Percentiles rank a stretch among this genome's conserved stretches.
These are phyloP conservation scores for Philaenus spumarius DNA, from an alignment of 1,140 invertebrate species.

Conservation along the genomic window DNA sequence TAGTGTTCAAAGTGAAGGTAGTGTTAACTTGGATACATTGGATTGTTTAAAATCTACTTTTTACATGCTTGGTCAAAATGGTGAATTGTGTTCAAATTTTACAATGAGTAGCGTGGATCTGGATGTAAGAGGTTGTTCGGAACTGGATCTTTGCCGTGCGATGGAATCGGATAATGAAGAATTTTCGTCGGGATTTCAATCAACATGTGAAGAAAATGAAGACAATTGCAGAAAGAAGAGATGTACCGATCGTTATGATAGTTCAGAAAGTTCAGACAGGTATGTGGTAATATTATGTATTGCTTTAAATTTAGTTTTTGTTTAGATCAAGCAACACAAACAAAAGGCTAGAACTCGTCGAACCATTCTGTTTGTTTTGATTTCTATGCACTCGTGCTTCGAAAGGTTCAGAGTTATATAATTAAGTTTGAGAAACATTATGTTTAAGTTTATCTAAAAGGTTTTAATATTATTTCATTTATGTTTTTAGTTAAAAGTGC, in stretches of 20 bases:
- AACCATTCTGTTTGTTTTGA: too few species aligned
- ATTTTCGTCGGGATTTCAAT: constrained; percentile 12
- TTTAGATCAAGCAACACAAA: not conserved
- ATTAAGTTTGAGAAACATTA: too few species aligned
- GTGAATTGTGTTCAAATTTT: constrained; percentile 17
- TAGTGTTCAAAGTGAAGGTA: constrained; percentile 4
- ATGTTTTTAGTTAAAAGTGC: too few species aligned
- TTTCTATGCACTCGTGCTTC: too few species aligned
- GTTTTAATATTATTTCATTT: too few species aligned
- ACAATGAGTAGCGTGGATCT: constrained; percentile 10
- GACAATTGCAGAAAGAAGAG: constrained; percentile 63
- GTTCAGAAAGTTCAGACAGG: constrained; percentile 85
- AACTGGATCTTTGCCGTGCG: constrained; percentile 11
- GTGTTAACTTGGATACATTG: not conserved
- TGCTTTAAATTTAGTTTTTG: not conserved
- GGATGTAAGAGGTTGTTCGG: constrained; percentile 7
- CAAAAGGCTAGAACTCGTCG: too few species aligned
- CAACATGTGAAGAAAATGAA: constrained; percentile 19
- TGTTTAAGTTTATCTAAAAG: too few species aligned
- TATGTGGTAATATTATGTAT: constrained; percentile 38
- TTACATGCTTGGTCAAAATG: constrained; percentile 11
- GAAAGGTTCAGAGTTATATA: too few species aligned
- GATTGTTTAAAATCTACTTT: constrained; percentile 7
- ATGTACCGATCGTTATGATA: constrained; percentile 80
- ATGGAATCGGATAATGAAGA: constrained; percentile 19